Base-by-base conservation (phyloP, 2,797 vertebrate species). In the Myripristis jacobus region DNA sequence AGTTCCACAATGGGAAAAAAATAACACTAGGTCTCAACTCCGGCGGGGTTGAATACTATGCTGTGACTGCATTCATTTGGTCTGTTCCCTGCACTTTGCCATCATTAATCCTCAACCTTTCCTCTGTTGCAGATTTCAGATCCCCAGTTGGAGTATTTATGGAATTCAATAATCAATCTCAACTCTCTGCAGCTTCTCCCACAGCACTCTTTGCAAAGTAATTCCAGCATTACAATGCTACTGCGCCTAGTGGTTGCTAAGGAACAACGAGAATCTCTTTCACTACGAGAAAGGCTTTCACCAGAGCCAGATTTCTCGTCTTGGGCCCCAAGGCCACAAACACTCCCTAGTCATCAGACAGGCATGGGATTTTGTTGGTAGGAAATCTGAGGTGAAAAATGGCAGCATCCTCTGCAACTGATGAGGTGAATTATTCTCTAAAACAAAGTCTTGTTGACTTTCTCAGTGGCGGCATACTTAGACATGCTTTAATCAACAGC, bases 241-340 rank as follows among this genome's bases (percentile, higher is more conserved):
- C 61, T 75, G 71, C 43, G 38, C 70, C 69, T 57, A 46, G 56
- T n/a, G 66, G 93, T 94, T 93, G 92, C 92, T 90, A 91, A 88
- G 92, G 57, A 93, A 92, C 92, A 81, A 75, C 29, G 66, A 82
- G 82, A 89, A 81, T 84, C 75, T 76, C 81, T 80, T 70, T 84
- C 54, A 65, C 51, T 25, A 57, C 1, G 22, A 79, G 52, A 68
- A 44, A 29, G 0, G 62, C 84, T 69, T 85, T 83, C 67, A 76
- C 48, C 58, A 38, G 4, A 47, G 71, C 73, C 77, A 67, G 63
- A 77, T 73, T 85, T 84, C 43, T 66, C 57, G 73, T 79, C 78
- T 59, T 58, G 73, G 80, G 55, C 75, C 80, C 34, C 58, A 67
- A 80, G 75, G 81, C 85, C 80, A 81, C 77, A 67, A 79, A 73